Base-by-base conservation (phyloP, 2,797 vertebrate genomes). In the Lithobates sylvaticus region DNA sequence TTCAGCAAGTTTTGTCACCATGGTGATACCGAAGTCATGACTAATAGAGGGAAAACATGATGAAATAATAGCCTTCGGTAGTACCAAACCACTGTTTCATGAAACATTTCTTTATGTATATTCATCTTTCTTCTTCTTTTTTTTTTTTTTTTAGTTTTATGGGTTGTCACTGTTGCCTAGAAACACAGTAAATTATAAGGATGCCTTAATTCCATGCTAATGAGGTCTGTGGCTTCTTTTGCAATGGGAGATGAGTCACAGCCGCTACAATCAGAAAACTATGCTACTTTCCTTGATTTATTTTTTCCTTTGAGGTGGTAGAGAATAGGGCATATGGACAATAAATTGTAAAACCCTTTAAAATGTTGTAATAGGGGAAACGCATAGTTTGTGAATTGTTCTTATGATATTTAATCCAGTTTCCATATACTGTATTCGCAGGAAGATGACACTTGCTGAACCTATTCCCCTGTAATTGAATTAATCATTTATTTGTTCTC, bases 401-500 rank as follows among this genome's bases (percentile, higher is more conserved):
- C 27, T 27, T 26, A 27, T 27, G 26, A 29, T 50, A 64, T 23
- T 10, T 50, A n/a, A 15, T 58, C 3, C 47, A n/a, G 26, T 72
- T 82, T 82, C 32, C 67, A 72, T 83, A 77, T 72, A 50, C 36
- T 23, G 26, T 70, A 36, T 50, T n/a, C 4, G 29, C 68, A 83
- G 27, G 86, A 74, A 84, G 70, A 78, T 84, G 39, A 44, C 42
- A 83, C 27, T 23, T 72, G 29, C 58, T 68, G 70, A 87, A 79
- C 69, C 76, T 65, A 75, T 72, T 79, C 70, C 26, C 75, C 42
- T 68, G 16, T 83, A 65, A 79, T 84, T 75, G 23, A 76, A 80
- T 87, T 68, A 84, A 61, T 83, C 86, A 79, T 15, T 75, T 79
- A 79, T 79, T 79, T 87, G 76, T 87, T 68, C 80, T 77, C 54